A percentile compares a stretch with the other conserved stretches of the same genome.
These are phyloP conservation scores for Eupithecia abbreviata DNA, from an alignment of 2,888 invertebrate genomes.

Conservation along the genomic window DNA sequence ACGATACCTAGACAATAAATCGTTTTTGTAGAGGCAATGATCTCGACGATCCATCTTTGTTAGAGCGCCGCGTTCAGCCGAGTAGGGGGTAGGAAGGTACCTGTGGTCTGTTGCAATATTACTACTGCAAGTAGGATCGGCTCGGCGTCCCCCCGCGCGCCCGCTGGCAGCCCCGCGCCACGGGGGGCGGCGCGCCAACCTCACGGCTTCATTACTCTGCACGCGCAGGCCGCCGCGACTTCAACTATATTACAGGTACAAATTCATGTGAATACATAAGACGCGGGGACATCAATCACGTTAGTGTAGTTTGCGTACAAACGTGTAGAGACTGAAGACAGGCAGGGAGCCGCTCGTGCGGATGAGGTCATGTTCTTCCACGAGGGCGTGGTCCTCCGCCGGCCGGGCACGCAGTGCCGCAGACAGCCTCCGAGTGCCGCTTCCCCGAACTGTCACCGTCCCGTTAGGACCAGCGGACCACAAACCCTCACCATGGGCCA, in stretches of 20 bases:
- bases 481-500: background rate
- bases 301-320: background rate
- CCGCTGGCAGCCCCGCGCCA: constrained; percentile 16
- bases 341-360: background rate
- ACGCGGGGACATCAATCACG: background rate
- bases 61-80: background rate
- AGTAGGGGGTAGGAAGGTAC: background rate
- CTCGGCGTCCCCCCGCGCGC: background rate
- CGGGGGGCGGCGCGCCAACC: constrained; percentile 18
- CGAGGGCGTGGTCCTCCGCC: background rate
- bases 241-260: background rate
- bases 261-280: background rate
- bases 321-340: background rate
- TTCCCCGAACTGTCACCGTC: background rate
- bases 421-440: too few relatives aligned
- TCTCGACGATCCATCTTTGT: background rate
- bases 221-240: background rate
- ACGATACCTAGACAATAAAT: background rate
- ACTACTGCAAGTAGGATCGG: background rate
- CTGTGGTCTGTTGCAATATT: background rate
- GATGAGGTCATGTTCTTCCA: background rate
- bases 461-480: background rate
- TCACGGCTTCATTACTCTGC: constrained; percentile 30
- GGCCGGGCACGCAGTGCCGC: too few relatives aligned
- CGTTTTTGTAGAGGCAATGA: background rate